A percentile compares a stretch with the other conserved stretches of the same genome.
Evolutionary conservation across 1,140 invertebrate genomes (phyloP).

Genomic region (Ceratina japonica): DNA sequence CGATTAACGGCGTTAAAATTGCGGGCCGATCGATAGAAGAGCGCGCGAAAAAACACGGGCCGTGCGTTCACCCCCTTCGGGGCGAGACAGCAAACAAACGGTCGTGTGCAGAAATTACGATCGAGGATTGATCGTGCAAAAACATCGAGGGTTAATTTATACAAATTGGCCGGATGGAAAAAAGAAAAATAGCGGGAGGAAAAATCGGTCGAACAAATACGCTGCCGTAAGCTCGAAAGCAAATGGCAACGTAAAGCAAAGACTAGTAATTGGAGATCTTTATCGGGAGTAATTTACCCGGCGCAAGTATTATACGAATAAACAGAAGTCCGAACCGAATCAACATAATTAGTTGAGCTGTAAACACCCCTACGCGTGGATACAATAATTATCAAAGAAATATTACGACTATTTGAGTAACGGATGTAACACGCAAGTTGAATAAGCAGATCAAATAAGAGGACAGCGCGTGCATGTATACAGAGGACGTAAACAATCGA

Average conservation of each 20-base stretch:
- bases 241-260: not conserved
- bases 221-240: not conserved
- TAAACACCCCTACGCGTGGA: not conserved
- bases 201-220: constrained; percentile 1
- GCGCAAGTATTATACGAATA: not conserved
- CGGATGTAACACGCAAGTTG: not conserved
- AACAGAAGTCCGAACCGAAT: constrained; percentile 6
- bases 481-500: not conserved
- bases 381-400: not conserved
- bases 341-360: constrained; percentile 10
- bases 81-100: constrained; percentile 15
- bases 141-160: constrained; percentile 24
- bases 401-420: not conserved
- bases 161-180: not conserved
- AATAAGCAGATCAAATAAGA: not conserved
- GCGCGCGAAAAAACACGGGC: not conserved
- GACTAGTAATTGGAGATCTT: not conserved
- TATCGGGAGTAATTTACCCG: too few species aligned
- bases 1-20: constrained; percentile 8
- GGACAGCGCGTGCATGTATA: too few species aligned
- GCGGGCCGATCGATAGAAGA: not conserved
- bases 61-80: constrained; percentile 1
- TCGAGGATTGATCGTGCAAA: constrained; percentile 1
- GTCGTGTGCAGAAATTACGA: constrained; percentile 3
- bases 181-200: not conserved